Base-by-base conservation (phyloP, 1,140 invertebrate species). In the Bombus confusus region DNA sequence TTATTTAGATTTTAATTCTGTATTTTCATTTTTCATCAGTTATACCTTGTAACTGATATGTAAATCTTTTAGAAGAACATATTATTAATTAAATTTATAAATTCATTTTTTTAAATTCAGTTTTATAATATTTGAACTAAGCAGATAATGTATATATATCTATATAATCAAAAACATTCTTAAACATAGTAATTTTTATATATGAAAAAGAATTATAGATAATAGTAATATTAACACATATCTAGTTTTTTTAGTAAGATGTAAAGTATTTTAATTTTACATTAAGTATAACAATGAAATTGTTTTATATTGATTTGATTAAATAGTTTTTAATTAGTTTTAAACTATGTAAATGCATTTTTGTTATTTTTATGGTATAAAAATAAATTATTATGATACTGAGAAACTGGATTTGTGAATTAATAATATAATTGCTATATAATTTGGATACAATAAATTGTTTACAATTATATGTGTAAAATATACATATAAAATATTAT, bases 391-490 rank as follows among this genome's bases (percentile, higher is more conserved):
- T 80, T 64, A 10, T 37, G 31, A 13, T 52, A 52, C 47, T 22
- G 47, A 52, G 18, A 52, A 52, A 52, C 47, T 52, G 6, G 47
- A 62, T 79, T 64, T 83, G 31, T 69, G 39, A 57, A 77, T 62
- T 15, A 34, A 25, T 39, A 39, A 39, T 57, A 15, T 71, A n/a
- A 78, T 41, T 90, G 5, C 18, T 74, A 57, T 41, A 59, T 82
- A 71, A 81, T 91, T 72, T 62, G 8, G 39, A 75, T 57, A 74
- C 25, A 76, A 86, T 12, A 76, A 37, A 76, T 25, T 28, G 59
- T 22, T 43, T 85, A 86, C 72, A 75, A 62, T 80, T 86, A 87
- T 34, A 43, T 73, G 80, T 80, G 18, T 59, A 34, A 76, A 28
- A 34, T 28, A 1, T n/a, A 82, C 57, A 82, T 66, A 28, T 47